These are phyloP conservation scores for Phocoena phocoena DNA, from an alignment of 2,113 vertebrate genomes.

Conservation along the genomic window DNA sequence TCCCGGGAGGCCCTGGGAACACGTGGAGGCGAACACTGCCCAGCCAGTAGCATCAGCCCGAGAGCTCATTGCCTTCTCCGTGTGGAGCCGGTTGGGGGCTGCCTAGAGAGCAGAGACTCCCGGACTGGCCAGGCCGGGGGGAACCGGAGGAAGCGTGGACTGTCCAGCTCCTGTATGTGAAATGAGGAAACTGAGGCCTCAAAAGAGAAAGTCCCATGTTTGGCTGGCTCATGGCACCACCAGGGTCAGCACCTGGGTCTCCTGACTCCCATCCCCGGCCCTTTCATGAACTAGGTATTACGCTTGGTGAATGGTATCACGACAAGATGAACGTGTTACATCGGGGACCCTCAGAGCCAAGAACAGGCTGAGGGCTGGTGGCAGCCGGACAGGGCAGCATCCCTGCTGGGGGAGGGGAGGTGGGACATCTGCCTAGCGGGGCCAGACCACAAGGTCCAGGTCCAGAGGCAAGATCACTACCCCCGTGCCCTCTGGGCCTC, in stretches of 20 bases:
- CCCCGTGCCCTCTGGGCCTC: rapidly evolving
- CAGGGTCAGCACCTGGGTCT: not conserved
- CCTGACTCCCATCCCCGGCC: not conserved
- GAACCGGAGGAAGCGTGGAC: too few species aligned
- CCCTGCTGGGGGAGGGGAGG: not conserved
- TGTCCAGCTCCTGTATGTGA: not conserved
- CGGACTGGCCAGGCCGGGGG: not conserved
- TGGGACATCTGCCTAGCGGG: not conserved
- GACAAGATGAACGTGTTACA: not conserved
- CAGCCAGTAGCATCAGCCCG: not conserved
- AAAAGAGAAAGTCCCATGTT: not conserved
- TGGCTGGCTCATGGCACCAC: not conserved
- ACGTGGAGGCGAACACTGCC: not conserved
- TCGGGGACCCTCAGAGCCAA: not conserved
- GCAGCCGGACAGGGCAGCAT: not conserved
- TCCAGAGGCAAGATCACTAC: not conserved
- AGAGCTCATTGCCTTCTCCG: not conserved
- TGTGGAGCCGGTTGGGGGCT: not conserved
- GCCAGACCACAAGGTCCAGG: not conserved
- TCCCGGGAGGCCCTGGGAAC: not conserved
- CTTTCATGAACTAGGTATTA: not conserved
- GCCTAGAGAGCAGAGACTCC: not conserved
- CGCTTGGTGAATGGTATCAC: not conserved
- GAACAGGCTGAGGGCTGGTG: not conserved
- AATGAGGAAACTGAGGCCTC: not conserved